phyloP scores from a whole-genome alignment of 2,113 vertebrate genomes.

The Prinia subflava region DNA sequence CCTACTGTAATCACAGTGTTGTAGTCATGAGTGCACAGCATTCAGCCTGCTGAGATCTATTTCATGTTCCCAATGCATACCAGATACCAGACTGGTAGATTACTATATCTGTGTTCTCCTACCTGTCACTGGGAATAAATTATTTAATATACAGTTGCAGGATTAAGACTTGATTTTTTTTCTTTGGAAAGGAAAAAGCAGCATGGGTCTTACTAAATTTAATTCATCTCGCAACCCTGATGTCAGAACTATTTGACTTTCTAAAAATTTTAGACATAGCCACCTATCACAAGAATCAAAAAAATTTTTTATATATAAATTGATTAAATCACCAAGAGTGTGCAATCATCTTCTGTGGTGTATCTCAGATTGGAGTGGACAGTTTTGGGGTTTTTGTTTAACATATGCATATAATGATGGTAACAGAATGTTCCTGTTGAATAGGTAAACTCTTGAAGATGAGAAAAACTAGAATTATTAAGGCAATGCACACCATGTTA shows the following conservation, averaged over 20 bases:
- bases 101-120: slow-evolving; percentile 66
- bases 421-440: neutral
- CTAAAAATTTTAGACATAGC: neutral
- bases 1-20: slow-evolving; percentile 69
- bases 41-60: slow-evolving; percentile 64
- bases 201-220: neutral
- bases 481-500: neutral
- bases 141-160: slow-evolving; percentile 15
- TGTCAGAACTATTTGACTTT: neutral
- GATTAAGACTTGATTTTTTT: slow-evolving; percentile 1
- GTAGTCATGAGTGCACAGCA: slow-evolving; percentile 58
- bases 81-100: slow-evolving; percentile 61
- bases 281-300: neutral
- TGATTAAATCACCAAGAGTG: neutral
- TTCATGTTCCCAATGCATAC: slow-evolving; percentile 37
- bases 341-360: neutral
- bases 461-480: neutral
- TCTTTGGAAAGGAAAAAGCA: neutral
- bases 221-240: neutral
- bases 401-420: neutral
- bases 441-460: neutral
- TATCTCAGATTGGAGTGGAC: neutral
- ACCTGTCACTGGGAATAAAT: slow-evolving; percentile 36
- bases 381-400: neutral
- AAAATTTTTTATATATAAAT: neutral